A percentile compares a stretch with the other conserved stretches of the same genome.
phyloP scores from a whole-genome alignment of 2,113 vertebrate species.

The Calypte anna region DNA sequence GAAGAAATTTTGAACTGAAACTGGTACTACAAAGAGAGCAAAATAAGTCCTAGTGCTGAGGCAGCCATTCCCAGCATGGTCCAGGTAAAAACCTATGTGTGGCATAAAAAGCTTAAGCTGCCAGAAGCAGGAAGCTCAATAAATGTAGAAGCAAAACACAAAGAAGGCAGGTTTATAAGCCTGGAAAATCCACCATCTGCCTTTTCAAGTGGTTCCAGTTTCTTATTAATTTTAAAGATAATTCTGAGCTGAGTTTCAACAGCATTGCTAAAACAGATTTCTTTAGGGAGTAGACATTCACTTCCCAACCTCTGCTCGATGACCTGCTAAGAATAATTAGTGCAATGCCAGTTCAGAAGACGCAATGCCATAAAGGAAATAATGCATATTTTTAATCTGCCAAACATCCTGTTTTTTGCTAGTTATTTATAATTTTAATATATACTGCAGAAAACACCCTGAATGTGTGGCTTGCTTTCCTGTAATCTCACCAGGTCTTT shows the following conservation, averaged over 20 bases:
- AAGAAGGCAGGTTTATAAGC: constrained; percentile 30
- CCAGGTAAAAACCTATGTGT: constrained; percentile 13
- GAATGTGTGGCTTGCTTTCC: neutral
- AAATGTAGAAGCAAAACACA: constrained; percentile 17
- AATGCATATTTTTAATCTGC: neutral
- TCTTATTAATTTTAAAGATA: constrained; percentile 70
- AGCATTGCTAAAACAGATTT: constrained; percentile 60
- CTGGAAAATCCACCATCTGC: constrained; percentile 41
- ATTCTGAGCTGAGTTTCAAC: constrained; percentile 50
- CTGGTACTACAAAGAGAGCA: neutral
- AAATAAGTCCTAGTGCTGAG: neutral
- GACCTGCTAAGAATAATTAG: constrained; percentile 13
- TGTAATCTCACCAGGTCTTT: neutral
- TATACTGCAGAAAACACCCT: neutral
- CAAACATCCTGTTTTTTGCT: neutral
- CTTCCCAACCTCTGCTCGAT: neutral
- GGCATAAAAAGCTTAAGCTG: constrained; percentile 13
- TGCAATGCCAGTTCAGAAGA: neutral
- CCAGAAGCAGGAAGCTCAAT: constrained; percentile 35
- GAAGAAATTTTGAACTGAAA: constrained; percentile 44
- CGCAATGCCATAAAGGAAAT: neutral
- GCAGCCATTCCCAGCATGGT: neutral
- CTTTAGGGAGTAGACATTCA: constrained; percentile 36
- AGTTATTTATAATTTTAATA: constrained; percentile 19
- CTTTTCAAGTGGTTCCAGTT: constrained; percentile 66